phyloP scores from a whole-genome alignment of 2,888 invertebrate genomes.

The Eupelmus urozonus region DNA sequence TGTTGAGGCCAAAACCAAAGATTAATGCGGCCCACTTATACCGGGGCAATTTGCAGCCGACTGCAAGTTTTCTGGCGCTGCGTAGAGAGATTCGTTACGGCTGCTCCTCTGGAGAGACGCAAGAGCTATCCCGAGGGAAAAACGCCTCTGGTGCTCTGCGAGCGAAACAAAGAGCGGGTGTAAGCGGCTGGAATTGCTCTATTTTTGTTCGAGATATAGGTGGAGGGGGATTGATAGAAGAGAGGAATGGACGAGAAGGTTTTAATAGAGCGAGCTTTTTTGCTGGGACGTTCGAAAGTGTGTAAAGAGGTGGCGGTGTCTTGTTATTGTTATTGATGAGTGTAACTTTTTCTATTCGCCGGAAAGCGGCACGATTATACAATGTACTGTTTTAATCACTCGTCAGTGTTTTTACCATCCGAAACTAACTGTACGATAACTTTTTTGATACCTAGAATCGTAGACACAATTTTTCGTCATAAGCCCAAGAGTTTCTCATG shows the following conservation, averaged over 20 bases:
- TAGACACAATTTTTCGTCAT: no score
- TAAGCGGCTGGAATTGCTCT: constrained; percentile 43
- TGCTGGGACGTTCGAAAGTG: neutral
- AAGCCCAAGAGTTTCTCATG: no score
- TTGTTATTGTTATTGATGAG: constrained; percentile 16
- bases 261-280: constrained; percentile 6
- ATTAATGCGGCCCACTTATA: constrained; percentile 78
- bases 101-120: neutral
- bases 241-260: neutral
- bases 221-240: constrained; percentile 26
- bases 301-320: neutral
- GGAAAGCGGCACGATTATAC: neutral
- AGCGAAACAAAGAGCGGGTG: constrained; percentile 41
- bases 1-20: constrained; percentile 74
- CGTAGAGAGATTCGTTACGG: constrained; percentile 70
- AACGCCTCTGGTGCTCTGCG: neutral
- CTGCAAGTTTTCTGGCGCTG: constrained; percentile 55
- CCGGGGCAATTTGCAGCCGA: constrained; percentile 75
- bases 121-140: constrained; percentile 20
- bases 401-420: no score
- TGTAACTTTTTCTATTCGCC: neutral
- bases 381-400: no score
- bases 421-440: no score
- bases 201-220: neutral
- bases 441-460: no score